Conservation (phyloP, 2,888 invertebrate genomes). For the Rhynchonema sp. region DNA sequence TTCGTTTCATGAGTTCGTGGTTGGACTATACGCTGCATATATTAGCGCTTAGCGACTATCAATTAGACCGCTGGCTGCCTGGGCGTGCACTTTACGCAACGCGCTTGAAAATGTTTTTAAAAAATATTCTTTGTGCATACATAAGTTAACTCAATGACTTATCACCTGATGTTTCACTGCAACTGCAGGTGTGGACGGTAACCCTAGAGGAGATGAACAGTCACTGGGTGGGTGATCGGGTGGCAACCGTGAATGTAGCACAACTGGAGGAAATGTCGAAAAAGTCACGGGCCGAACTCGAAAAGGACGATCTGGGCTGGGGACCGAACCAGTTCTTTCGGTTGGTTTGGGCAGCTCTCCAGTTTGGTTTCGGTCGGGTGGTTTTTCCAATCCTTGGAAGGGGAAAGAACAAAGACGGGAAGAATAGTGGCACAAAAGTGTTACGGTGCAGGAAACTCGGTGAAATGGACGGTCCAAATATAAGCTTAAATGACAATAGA, state of each 20-base stretch:
- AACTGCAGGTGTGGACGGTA: constrained; percentile 18
- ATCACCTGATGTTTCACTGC: too few species aligned
- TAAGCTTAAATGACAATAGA: not conserved
- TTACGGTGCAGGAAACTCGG: too few species aligned
- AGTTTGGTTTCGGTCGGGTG: not conserved
- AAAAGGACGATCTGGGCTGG: constrained; percentile 5
- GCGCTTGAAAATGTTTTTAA: not conserved
- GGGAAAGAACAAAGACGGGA: too few species aligned
- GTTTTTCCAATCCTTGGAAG: too few species aligned
- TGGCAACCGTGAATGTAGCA: constrained; percentile 12
- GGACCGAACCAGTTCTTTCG: not conserved
- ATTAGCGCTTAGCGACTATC: too few species aligned
- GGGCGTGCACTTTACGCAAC: too few species aligned
- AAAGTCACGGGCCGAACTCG: not conserved
- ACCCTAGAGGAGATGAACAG: constrained; percentile 12
- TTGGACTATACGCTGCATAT: too few species aligned
- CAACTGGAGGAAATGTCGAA: constrained; percentile 9
- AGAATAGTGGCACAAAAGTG: too few species aligned
- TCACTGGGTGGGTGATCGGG: constrained; percentile 15
- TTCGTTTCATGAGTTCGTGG: too few species aligned
- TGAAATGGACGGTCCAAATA: too few species aligned
- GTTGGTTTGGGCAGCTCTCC: not conserved
- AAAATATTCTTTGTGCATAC: not conserved
- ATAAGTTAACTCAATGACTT: not conserved
- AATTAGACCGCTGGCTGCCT: too few species aligned